Base-by-base conservation (phyloP, 2,113 vertebrate genomes). In the Arenaria interpres region DNA sequence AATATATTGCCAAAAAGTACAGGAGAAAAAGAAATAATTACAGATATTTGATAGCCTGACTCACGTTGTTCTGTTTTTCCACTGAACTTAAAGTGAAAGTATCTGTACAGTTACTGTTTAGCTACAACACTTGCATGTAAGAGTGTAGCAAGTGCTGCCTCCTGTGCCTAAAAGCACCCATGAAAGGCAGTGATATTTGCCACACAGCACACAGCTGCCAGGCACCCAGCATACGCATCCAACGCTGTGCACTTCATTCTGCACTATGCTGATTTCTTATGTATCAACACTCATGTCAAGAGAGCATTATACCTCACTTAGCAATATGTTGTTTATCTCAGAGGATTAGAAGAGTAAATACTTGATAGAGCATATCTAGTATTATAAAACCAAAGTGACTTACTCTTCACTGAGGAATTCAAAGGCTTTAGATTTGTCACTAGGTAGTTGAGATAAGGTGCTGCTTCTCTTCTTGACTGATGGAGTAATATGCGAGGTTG, bases 321-420 rank as follows among this genome's bases (percentile, higher is more conserved):
- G 37, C 54, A 88, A 72, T 64, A 67, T 6, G 33, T 10, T 74
- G 15, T 33, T 76, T 57, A 77, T 45, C 59, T 77, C 59, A 39
- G 54, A 85, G 28, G 35, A 75, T 59, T 62, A 50, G 22, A 66
- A 82, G n/a, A 75, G 18, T 37, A 54, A 92, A 75, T 18, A 72
- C 10, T 57, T 48, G 18, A 71, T 6, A 68, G 22, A 78, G 8
- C 19, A 16, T 16, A 89, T 72, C 77, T 51, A 72, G 24, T 25
- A 68, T 10, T 39, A 67, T 10, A 85, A 89, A 93, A 46, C 14
- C 69, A 89, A 60, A 56, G 68, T 25, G 6, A 97, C 99, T 99
- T 93, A 99, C 99, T 99, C 99, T 94, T 99, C 99, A 68, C 99
- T 99, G 90, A 99, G 99, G 97, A 99, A 99, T 97, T 99, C 99